These are phyloP conservation scores for Pygocentrus nattereri DNA, from an alignment of 2,797 vertebrate genomes.

Conservation along the genomic window DNA sequence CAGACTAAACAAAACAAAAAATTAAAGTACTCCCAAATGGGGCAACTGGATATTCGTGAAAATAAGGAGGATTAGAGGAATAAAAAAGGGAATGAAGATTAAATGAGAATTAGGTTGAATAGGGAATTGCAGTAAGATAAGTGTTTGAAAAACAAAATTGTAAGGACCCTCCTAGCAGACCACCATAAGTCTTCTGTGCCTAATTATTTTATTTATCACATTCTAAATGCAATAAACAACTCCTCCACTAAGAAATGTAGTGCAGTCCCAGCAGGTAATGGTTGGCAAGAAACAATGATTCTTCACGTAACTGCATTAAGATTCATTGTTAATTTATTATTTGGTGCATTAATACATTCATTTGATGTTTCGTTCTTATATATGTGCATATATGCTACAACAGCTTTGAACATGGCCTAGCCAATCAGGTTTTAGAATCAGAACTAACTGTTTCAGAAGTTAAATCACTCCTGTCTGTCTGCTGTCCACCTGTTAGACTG, in stretches of 20 bases:
- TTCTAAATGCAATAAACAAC: too few species aligned
- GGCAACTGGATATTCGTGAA: slow-evolving; percentile 76
- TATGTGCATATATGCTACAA: not conserved
- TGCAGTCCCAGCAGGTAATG: too few species aligned
- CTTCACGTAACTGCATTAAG: too few species aligned
- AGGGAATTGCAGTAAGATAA: slow-evolving; percentile 58
- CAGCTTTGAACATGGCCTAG: not conserved
- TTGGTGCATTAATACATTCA: too few species aligned
- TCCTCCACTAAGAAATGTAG: too few species aligned
- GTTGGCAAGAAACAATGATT: too few species aligned
- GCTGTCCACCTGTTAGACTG: slow-evolving; percentile 14
- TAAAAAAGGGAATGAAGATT: slow-evolving; percentile 51
- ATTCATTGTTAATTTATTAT: too few species aligned
- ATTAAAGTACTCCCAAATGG: slow-evolving; percentile 75
- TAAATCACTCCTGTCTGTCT: not conserved
- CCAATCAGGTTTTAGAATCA: not conserved
- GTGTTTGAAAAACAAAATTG: not conserved
- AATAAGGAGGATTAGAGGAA: slow-evolving; percentile 59
- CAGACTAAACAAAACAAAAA: slow-evolving; percentile 70
- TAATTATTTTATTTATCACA: too few species aligned
- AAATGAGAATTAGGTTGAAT: not conserved
- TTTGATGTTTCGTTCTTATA: not conserved
- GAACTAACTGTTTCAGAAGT: not conserved
- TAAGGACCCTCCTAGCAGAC: not conserved
- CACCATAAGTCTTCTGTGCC: not conserved